Base-by-base conservation (phyloP, 2,797 vertebrate species). In the Microctenopoma lineatum region DNA sequence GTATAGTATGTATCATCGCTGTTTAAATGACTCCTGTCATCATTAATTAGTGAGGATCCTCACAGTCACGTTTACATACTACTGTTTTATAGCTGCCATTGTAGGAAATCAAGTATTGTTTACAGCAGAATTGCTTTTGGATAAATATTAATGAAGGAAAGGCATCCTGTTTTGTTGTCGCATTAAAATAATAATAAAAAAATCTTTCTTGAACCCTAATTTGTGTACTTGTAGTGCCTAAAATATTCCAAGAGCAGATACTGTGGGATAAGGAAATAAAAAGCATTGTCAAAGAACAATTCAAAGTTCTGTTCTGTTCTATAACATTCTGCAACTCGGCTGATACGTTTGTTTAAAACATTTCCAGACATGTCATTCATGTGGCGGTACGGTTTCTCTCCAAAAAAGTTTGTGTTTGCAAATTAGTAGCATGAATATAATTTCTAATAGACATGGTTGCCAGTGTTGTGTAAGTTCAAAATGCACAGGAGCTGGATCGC, bases 41-140 rank as follows among this genome's bases (percentile, higher is more conserved):
- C 51, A 21, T 46, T 75, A 68, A 54, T 59, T 59, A 62, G 8
- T 18, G 51, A 47, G 29, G 26, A 53, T 34, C 36, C 48, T 63
- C 18, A 36, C 34, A 32, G 34, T 60, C 0, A 0, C 59, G 21
- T 61, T 18, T 38, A 12, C 27, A 15, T 51, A 54, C 58, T 18
- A 39, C 14, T 45, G 13, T 21, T 13, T 66, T 3, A n/a, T 21
- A 25, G 50, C 51, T 41, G n/a, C 38, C 46, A 21, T 39, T 18
- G 34, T 12, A 45, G 13, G 7, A 61, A 45, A 41, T 18, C 3
- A 51, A 14, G 7, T 58, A 29, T 15, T 54, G 12, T 66, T 29
- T 63, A 10, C 42, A 73, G 25, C n/a, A 21, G 21, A 21, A 2
- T 21, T 21, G 34, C 46, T 52, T 42, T 9, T 12, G 14, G n/a